These are phyloP conservation scores for Plagodis pulveraria DNA, from an alignment of 2,888 invertebrate genomes.

Conservation along the genomic window DNA sequence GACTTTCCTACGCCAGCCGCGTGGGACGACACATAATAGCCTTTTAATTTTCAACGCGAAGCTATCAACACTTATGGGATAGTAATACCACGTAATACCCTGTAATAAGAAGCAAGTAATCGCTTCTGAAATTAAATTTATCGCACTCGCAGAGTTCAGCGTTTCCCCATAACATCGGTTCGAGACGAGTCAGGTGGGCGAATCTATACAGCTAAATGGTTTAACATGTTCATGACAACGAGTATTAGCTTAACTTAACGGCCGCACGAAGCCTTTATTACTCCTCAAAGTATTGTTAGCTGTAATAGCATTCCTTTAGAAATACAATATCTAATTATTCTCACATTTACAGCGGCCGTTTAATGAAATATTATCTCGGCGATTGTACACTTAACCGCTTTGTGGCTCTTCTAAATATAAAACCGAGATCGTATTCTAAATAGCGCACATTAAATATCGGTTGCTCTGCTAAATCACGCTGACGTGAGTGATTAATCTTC, in stretches of 20 bases:
- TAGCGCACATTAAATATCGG: slow-evolving; percentile 81
- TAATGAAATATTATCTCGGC: slow-evolving; percentile 60
- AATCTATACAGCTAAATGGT: slow-evolving; percentile 44
- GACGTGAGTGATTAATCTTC: slow-evolving; percentile 82
- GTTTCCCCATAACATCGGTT: slow-evolving; percentile 40
- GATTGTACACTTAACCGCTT: slow-evolving; percentile 71
- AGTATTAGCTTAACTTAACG: slow-evolving; percentile 45
- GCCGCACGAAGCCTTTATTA: slow-evolving; percentile 39
- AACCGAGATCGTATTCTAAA: slow-evolving; percentile 73
- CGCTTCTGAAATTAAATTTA: slow-evolving; percentile 57
- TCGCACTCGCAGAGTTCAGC: slow-evolving; percentile 30
- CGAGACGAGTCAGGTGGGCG: slow-evolving; percentile 43
- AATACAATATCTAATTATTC: slow-evolving; percentile 54
- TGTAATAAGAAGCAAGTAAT: slow-evolving; percentile 61
- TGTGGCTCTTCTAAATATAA: slow-evolving; percentile 75
- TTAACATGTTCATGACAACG: slow-evolving; percentile 45
- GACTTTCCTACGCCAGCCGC: slow-evolving; percentile 57
- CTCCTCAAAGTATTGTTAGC: slow-evolving; percentile 38
- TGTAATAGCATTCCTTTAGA: slow-evolving; percentile 39
- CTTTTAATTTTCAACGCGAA: slow-evolving; percentile 78
- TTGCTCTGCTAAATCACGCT: slow-evolving; percentile 83
- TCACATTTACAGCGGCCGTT: slow-evolving; percentile 42
- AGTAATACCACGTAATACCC: slow-evolving; percentile 58
- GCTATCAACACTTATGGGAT: slow-evolving; percentile 63
- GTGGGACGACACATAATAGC: slow-evolving; percentile 75